A percentile compares a stretch with the other conserved stretches of the same genome.
These are phyloP conservation scores for Nomada ruficornis DNA, from an alignment of 2,888 invertebrate genomes.

Conservation along the genomic window DNA sequence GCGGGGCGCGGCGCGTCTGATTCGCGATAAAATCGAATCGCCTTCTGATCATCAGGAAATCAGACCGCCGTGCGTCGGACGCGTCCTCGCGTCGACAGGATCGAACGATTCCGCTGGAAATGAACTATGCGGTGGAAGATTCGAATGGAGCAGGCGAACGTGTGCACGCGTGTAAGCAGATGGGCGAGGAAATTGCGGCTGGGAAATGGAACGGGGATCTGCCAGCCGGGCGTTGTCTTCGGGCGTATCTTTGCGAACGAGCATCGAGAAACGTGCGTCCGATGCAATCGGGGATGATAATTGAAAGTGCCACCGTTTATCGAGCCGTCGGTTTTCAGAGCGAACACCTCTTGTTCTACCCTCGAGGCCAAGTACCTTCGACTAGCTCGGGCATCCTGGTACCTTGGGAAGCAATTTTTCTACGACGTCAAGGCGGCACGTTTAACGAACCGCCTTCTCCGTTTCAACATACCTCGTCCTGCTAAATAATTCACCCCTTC, in stretches of 20 bases:
- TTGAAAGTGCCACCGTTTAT: slow-evolving; percentile 62
- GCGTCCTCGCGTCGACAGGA: slow-evolving; percentile 37
- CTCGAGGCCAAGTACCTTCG: neutral
- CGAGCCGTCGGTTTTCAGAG: slow-evolving; percentile 28
- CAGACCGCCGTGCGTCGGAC: slow-evolving; percentile 24
- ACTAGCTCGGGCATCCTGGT: neutral
- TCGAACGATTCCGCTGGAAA: slow-evolving; percentile 57
- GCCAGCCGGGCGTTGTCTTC: slow-evolving; percentile 43
- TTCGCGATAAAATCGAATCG: slow-evolving; percentile 19
- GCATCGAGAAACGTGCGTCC: slow-evolving; percentile 57
- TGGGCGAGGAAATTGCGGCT: slow-evolving; percentile 65
- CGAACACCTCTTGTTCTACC: slow-evolving; percentile 11
- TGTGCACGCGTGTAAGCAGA: slow-evolving; percentile 37
- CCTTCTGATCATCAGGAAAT: slow-evolving; percentile 31
- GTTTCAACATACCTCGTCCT: neutral
- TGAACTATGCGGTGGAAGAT: slow-evolving; percentile 46
- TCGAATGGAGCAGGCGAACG: neutral
- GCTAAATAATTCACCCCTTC: slow-evolving; percentile 19
- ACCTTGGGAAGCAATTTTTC: slow-evolving; percentile 15
- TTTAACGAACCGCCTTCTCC: slow-evolving; percentile 27
- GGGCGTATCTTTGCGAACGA: slow-evolving; percentile 48
- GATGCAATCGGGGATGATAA: slow-evolving; percentile 63
- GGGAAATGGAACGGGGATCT: slow-evolving; percentile 62
- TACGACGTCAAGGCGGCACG: slow-evolving; percentile 1
- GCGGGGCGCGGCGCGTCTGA: neutral